Evolutionary conservation across 2,888 invertebrate genomes (phyloP), one percentile per base, ranked within the genome.

Genomic region (Eucera pruinosa): DNA sequence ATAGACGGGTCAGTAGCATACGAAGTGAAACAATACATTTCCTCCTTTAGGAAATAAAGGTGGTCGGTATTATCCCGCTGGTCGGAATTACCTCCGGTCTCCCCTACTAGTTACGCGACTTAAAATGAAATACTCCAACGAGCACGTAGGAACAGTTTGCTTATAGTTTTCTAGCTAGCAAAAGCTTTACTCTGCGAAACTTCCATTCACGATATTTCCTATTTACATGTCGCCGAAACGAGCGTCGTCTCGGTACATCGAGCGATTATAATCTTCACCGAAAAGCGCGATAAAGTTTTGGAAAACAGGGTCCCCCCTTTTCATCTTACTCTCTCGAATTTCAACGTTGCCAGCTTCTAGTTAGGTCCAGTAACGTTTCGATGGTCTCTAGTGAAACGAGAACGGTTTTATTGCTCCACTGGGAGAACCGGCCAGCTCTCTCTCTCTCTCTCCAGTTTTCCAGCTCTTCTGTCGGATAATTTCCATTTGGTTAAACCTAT

Each of bases 401-500:
- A 47, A 20, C 7, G 36, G 41, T 75, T 68, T 68, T 55, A 60
- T 48, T 41, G 18, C 39, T 55, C 25, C 41, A 2, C 13, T n/a
- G n/a, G 11, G 30, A 6, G 11, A n/a, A 7, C 18, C 25, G 27
- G 9, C 0, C 18, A 11, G 33, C 54, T 36, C n/a, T 58, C 36
- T 36, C 15, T 20, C 15, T 4, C 30, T 25, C 27, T 13, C 33
- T 18, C 36, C 13, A 2, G 0, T 3, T 33, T 41, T 41, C 25
- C 25, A 2, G 23, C n/a, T n/a, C 2, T 2, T 7, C 3, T 7
- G 27, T 25, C 43, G 61, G 52, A 78, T 84, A 84, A 84, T 77
- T 77, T 82, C 76, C 76, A 81, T 76, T 72, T 70, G 74, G 78
- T 67, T 74, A 70, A 84, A 78, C 62, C 71, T 72, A 75, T 80